phyloP scores from a whole-genome alignment of 2,113 vertebrate species.

The Sinocyclocheilus grahami region DNA sequence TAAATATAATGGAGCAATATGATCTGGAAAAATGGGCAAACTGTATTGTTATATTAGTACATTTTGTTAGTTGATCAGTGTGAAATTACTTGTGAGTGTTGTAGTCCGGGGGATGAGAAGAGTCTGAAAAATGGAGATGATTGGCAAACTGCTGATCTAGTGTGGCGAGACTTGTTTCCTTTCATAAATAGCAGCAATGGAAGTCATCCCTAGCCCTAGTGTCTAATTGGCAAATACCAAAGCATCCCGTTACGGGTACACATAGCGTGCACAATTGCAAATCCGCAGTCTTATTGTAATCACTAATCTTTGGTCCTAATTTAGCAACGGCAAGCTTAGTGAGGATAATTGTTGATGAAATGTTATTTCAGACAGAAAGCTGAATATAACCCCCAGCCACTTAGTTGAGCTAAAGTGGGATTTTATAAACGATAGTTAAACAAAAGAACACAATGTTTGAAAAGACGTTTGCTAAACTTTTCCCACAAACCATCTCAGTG shows the following conservation, averaged over 20 bases:
- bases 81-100: background rate
- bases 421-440: background rate
- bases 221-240: constrained; percentile 8
- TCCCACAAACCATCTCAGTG: background rate
- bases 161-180: constrained; percentile 39
- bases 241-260: constrained; percentile 10
- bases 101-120: constrained; percentile 1
- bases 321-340: constrained; percentile 26
- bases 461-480: background rate
- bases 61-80: constrained; percentile 9
- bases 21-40: background rate
- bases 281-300: constrained; percentile 40
- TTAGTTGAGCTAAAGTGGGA: background rate
- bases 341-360: constrained; percentile 10
- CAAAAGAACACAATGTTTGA: constrained; percentile 10
- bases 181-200: constrained; percentile 28
- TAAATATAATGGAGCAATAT: constrained; percentile 11
- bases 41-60: background rate
- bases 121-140: background rate
- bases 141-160: constrained; percentile 18
- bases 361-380: constrained; percentile 27
- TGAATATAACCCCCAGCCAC: background rate
- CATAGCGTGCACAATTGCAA: constrained; percentile 38
- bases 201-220: constrained; percentile 8
- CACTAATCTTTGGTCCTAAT: constrained; percentile 44